These are phyloP conservation scores for Coracopsis vasa DNA, from an alignment of 2,113 vertebrate species.

Conservation along the genomic window DNA sequence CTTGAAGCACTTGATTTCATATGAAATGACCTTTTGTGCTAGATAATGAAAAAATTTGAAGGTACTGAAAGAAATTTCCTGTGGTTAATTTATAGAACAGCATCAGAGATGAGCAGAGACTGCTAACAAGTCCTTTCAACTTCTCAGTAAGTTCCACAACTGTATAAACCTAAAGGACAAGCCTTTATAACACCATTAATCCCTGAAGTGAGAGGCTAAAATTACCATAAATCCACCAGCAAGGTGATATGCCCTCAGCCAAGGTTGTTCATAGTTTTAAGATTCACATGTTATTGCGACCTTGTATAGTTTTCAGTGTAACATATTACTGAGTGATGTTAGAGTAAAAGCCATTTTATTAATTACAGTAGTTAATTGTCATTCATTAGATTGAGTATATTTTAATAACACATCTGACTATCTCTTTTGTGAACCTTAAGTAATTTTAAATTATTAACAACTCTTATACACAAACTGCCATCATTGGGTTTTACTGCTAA, in stretches of 20 bases:
- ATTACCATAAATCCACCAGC: background rate
- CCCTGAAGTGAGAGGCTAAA: background rate
- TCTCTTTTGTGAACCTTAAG: background rate
- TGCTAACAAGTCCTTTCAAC: background rate
- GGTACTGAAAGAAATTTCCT: background rate
- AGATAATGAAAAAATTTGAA: background rate
- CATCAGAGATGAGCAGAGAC: background rate
- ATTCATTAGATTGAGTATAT: background rate
- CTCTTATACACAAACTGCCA: background rate
- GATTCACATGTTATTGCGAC: background rate
- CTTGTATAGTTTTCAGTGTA: background rate
- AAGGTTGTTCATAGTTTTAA: background rate
- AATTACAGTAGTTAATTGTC: background rate
- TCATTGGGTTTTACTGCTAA: background rate
- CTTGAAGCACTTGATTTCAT: background rate
- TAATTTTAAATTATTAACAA: constrained; percentile 33
- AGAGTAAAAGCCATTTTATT: background rate
- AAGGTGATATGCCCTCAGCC: background rate
- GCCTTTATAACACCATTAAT: background rate
- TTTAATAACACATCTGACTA: background rate
- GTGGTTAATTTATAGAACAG: background rate
- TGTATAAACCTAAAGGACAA: background rate
- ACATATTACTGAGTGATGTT: background rate
- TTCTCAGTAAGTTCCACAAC: background rate
- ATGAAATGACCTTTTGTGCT: background rate